Evolutionary conservation across 2,888 invertebrate species (phyloP).

Genomic region (Apodemia duryi): DNA sequence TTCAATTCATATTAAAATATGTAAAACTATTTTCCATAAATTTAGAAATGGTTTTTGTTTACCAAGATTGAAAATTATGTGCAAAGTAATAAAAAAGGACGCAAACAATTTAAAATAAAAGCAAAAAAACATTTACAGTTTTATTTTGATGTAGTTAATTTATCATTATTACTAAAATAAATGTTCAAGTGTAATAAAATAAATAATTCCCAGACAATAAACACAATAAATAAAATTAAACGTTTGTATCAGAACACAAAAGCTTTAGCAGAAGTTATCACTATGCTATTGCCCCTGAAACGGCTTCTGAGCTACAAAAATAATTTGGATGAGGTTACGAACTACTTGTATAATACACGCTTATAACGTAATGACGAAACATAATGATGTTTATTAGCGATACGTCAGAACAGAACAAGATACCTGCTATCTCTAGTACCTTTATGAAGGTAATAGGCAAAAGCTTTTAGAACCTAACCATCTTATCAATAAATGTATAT

Average conservation of each 20-base stretch:
- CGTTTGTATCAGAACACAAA: background rate
- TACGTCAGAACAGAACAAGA: background rate
- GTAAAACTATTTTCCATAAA: too few relatives aligned
- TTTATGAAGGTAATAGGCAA: too few relatives aligned
- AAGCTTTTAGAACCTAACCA: too few relatives aligned
- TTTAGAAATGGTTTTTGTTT: too few relatives aligned
- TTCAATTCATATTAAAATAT: too few relatives aligned
- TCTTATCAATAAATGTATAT: too few relatives aligned
- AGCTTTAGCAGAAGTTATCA: conserved; percentile 17
- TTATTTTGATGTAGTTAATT: background rate
- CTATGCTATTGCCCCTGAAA: conserved; percentile 38
- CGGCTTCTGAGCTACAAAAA: conserved; percentile 67
- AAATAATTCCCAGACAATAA: background rate
- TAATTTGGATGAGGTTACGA: conserved; percentile 64
- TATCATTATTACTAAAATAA: background rate
- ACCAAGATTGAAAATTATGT: too few relatives aligned
- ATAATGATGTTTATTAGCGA: background rate
- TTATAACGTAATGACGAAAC: conserved; percentile 5
- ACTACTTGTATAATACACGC: conserved; percentile 29
- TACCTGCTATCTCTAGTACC: too few relatives aligned
- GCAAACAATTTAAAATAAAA: too few relatives aligned
- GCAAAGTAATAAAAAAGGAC: too few relatives aligned
- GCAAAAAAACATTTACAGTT: too few relatives aligned
- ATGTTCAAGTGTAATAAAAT: background rate
- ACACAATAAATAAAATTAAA: background rate